Conservation (phyloP, 2,113 vertebrate species). For the Calidris pugnax region DNA sequence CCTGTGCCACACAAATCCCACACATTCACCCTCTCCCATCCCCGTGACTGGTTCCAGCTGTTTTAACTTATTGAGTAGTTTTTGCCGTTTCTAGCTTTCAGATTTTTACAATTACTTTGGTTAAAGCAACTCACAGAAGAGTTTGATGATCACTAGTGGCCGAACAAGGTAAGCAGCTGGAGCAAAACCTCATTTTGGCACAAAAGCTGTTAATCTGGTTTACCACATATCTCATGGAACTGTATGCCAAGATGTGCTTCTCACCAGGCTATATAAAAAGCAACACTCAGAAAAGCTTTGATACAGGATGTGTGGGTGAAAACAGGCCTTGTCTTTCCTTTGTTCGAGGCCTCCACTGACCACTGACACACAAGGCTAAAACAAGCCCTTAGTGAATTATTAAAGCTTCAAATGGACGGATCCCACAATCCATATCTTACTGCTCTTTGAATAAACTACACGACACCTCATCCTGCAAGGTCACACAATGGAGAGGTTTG, state of each 20-base stretch:
- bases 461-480: background rate
- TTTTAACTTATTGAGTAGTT: background rate
- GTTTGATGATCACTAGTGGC: background rate
- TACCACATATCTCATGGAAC: background rate
- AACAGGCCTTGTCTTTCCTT: background rate
- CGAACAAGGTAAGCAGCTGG: background rate
- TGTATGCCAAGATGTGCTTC: background rate
- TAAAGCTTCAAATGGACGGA: background rate
- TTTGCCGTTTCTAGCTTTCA: background rate
- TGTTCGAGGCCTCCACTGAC: background rate
- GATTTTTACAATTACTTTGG: background rate
- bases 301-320: background rate
- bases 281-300: background rate
- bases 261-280: background rate
- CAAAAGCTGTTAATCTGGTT: background rate
- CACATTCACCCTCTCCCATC: background rate
- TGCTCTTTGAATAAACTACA: background rate
- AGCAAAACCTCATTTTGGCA: background rate
- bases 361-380: background rate
- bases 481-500: background rate
- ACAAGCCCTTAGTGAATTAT: background rate
- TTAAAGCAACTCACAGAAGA: background rate
- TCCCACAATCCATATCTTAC: background rate
- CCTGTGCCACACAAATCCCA: background rate
- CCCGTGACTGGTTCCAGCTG: background rate